Conservation (phyloP, 2,888 invertebrate genomes). For the Pristionchus mayeri region DNA sequence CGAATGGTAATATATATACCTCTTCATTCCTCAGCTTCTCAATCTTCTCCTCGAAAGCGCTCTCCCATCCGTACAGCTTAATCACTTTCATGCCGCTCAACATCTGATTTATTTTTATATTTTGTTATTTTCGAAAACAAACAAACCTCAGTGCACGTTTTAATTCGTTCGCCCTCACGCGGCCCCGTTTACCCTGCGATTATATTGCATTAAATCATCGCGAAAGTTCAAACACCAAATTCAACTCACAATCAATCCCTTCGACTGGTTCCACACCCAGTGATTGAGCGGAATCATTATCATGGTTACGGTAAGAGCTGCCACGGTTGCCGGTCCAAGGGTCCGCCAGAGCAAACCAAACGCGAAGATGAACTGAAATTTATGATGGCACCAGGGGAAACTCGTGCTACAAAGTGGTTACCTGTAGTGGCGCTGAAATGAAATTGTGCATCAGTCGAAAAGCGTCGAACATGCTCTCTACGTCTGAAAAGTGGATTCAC, state of each 20-base stretch:
- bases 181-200: slow-evolving; percentile 53
- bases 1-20: background rate
- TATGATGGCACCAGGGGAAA: too few species aligned
- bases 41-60: slow-evolving; percentile 56
- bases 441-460: slow-evolving; percentile 66
- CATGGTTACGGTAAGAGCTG: slow-evolving; percentile 52
- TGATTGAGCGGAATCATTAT: slow-evolving; percentile 24
- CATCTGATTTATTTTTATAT: slow-evolving; percentile 57
- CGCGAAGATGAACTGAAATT: slow-evolving; percentile 63
- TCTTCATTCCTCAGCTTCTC: slow-evolving; percentile 50
- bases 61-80: slow-evolving; percentile 62
- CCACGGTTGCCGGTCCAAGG: slow-evolving; percentile 67
- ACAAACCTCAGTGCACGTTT: slow-evolving; percentile 48
- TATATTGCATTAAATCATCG: too few species aligned
- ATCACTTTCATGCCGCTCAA: slow-evolving; percentile 61
- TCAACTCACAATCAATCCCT: background rate
- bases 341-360: slow-evolving; percentile 66
- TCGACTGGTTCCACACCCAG: background rate
- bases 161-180: slow-evolving; percentile 58
- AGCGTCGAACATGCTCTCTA: slow-evolving; percentile 65
- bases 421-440: slow-evolving; percentile 68
- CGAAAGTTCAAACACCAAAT: background rate
- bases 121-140: background rate
- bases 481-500: slow-evolving; percentile 60
- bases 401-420: too few species aligned